A percentile compares a stretch with the other conserved stretches of the same genome.
Conservation (phyloP, 2,797 vertebrate genomes). For the Anguilla pacifica region DNA sequence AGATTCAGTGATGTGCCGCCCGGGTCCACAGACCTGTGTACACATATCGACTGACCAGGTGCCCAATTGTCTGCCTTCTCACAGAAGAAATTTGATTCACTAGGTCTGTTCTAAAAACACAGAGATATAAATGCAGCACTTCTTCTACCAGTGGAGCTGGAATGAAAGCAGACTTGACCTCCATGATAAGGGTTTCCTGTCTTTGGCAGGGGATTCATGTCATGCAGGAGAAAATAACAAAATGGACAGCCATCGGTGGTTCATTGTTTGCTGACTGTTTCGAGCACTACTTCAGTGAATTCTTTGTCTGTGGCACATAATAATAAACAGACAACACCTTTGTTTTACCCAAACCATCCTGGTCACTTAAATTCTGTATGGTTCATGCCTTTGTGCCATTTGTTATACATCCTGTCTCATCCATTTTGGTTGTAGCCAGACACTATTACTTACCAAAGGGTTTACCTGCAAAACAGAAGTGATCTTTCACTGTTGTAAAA, state of each 20-base stretch:
- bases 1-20: not conserved
- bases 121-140: not conserved
- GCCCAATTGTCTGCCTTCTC: conserved; percentile 19
- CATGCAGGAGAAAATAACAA: not conserved
- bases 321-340: not conserved
- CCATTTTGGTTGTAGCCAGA: not conserved
- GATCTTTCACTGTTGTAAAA: not conserved
- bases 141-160: not conserved
- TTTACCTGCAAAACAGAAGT: not conserved
- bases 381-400: not conserved
- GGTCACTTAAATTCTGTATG: not conserved
- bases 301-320: not conserved
- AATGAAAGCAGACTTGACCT: not conserved
- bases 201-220: not conserved
- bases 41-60: not conserved
- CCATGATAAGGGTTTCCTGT: conserved; percentile 6
- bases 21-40: not conserved
- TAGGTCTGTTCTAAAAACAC: conserved; percentile 4
- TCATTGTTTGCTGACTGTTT: not conserved
- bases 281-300: not conserved
- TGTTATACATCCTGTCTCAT: not conserved
- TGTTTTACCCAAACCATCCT: not conserved
- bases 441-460: not conserved
- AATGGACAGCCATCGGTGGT: not conserved
- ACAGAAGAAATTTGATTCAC: conserved; percentile 3